These are phyloP conservation scores for Phylloscopus collybita DNA, from an alignment of 2,797 vertebrate species.

Conservation along the genomic window DNA sequence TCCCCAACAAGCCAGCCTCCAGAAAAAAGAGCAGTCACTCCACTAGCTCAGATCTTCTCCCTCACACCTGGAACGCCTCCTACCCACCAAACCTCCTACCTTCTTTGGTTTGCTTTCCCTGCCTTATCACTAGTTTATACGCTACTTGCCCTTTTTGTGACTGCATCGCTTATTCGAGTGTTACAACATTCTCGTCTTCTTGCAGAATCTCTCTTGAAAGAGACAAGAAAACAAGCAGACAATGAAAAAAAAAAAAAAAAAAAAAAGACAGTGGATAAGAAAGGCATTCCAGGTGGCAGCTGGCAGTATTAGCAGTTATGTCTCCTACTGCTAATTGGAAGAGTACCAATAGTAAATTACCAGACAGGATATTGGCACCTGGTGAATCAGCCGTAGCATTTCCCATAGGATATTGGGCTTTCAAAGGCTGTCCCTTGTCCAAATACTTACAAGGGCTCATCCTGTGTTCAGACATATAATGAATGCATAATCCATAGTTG, in stretches of 20 bases:
- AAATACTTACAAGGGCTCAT: conserved; percentile 34
- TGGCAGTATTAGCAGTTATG: background rate
- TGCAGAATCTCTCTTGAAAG: background rate
- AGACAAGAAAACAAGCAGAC: background rate
- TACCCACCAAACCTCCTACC: background rate
- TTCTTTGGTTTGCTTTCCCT: background rate
- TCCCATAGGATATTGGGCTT: conserved; percentile 47
- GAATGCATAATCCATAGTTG: background rate
- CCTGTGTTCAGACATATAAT: background rate
- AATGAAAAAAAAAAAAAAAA: background rate
- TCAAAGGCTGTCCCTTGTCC: conserved; percentile 37
- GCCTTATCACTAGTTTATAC: background rate
- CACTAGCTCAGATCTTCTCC: background rate
- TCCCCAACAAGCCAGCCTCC: background rate
- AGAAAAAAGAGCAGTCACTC: background rate
- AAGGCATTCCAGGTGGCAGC: conserved; percentile 31
- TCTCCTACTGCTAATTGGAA: conserved; percentile 34
- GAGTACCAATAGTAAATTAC: conserved; percentile 27
- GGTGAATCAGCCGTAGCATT: conserved; percentile 37
- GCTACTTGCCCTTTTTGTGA: background rate
- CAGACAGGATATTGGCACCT: conserved; percentile 44
- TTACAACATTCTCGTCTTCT: background rate
- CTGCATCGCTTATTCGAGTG: background rate
- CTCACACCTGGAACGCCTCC: accelerated
- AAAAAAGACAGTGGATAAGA: background rate